Evolutionary conservation across 2,797 vertebrate species (phyloP), one percentile per base, ranked within the genome.

Genomic region (Taeniopygia guttata): DNA sequence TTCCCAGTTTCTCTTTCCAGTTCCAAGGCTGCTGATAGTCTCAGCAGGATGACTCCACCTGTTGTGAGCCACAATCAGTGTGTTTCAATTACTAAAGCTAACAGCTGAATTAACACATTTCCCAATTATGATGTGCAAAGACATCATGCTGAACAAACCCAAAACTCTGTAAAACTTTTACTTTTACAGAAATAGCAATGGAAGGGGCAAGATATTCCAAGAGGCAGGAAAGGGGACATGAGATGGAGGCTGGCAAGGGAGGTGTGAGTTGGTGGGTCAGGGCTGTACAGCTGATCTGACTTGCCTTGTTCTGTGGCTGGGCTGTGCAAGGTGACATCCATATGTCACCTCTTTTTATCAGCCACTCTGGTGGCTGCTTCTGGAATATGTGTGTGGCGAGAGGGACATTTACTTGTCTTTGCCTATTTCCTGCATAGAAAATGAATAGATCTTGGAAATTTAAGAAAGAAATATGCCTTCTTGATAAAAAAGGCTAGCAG

Each of bases 61-160:
- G 19, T 72, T 42, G 25, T 0, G 5, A n/a, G 34, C 32, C 62
- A 25, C 77, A 87, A 59, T 36, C 54, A 78, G 62, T 0, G 0
- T 43, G 43, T 73, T 92, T 93, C 82, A 63, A 68, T 84, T 94
- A n/a, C 58, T 40, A 19, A 93, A 69, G 27, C 54, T 87, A 94
- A 63, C 38, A 54, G 52, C 9, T 52, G 58, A 76, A 81, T 93
- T 90, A 91, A 88, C 79, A 94, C n/a, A 13, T 94, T 94, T 97
- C 64, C 86, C 89, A 95, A 76, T 95, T 96, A 96, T 40, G 40
- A 75, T 86, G 46, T 62, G 70, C 34, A 94, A 77, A 87, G 36
- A 38, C 9, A 10, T 54, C 48, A 58, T 6, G 18, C 51, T 38
- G 96, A 94, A 90, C 36, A 95, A 92, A 23, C 14, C 18, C 13